Conservation (phyloP, 1,140 invertebrate species). For the Oscheius sp. region DNA sequence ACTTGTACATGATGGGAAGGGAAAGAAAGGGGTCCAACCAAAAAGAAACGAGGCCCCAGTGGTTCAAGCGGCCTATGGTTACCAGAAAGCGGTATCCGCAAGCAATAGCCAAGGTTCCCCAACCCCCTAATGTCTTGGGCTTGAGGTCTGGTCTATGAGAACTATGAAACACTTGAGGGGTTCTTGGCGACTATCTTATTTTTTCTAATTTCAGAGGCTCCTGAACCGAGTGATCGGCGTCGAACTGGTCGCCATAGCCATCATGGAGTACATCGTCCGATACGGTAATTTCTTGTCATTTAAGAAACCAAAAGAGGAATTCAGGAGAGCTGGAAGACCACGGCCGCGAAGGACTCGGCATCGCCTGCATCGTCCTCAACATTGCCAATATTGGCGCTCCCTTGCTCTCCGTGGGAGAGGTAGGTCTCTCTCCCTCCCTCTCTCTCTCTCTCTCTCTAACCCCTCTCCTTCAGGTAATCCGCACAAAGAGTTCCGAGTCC, state of each 20-base stretch:
- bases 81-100: no score
- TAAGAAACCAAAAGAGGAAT: constrained; percentile 12
- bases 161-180: no score
- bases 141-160: no score
- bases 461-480: constrained; percentile 29
- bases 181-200: no score
- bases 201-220: constrained; percentile 42
- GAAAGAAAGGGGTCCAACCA: no score
- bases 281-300: not conserved
- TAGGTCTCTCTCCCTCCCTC: constrained; percentile 9
- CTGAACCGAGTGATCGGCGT: constrained; percentile 41
- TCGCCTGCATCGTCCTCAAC: constrained; percentile 58
- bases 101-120: no score
- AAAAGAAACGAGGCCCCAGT: no score
- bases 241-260: constrained; percentile 35
- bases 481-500: constrained; percentile 51
- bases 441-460: not conserved
- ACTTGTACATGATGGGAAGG: no score
- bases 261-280: constrained; percentile 39
- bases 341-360: constrained; percentile 44
- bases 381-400: constrained; percentile 49
- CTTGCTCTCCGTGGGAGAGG: constrained; percentile 42
- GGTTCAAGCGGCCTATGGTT: no score
- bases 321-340: constrained; percentile 12
- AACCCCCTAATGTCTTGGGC: no score